A percentile compares a stretch with the other conserved stretches of the same genome.
Conservation (phyloP, 2,888 invertebrate genomes). For the Harpalus rufipes region DNA sequence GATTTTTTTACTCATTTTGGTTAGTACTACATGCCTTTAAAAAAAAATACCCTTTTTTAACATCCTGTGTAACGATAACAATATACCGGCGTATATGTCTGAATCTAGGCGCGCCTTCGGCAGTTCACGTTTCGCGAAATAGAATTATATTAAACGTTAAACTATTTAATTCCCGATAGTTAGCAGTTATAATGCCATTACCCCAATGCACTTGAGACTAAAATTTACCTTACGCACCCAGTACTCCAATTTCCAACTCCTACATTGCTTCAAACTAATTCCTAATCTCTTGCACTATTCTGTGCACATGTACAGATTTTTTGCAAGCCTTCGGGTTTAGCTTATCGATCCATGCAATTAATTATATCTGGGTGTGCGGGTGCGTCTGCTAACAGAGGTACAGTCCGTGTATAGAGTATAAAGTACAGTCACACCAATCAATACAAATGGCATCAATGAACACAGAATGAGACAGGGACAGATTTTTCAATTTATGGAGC, state of each 20-base stretch:
- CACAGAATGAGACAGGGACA: neutral
- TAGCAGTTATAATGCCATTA: neutral
- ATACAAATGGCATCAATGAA: neutral
- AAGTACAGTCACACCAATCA: conserved; percentile 11
- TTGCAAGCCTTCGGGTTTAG: neutral
- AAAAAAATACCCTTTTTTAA: no score
- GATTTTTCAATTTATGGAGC: conserved; percentile 3
- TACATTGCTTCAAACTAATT: neutral
- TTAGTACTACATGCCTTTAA: no score
- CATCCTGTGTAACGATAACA: no score
- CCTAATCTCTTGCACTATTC: neutral
- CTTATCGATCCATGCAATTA: conserved; percentile 51
- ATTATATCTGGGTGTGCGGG: conserved; percentile 51
- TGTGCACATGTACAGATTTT: neutral
- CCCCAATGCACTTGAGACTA: neutral
- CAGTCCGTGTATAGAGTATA: neutral
- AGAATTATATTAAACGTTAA: neutral
- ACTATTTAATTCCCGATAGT: neutral
- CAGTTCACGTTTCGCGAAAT: neutral
- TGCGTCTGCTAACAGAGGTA: conserved; percentile 38
- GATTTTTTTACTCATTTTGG: no score
- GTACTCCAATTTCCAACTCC: neutral
- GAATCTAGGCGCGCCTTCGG: no score
- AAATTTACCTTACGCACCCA: neutral
- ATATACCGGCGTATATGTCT: no score